Percentiles rank a stretch among this genome's conserved stretches.
These are phyloP conservation scores for Macquaria australasica DNA, from an alignment of 2,113 vertebrate species.

Conservation along the genomic window DNA sequence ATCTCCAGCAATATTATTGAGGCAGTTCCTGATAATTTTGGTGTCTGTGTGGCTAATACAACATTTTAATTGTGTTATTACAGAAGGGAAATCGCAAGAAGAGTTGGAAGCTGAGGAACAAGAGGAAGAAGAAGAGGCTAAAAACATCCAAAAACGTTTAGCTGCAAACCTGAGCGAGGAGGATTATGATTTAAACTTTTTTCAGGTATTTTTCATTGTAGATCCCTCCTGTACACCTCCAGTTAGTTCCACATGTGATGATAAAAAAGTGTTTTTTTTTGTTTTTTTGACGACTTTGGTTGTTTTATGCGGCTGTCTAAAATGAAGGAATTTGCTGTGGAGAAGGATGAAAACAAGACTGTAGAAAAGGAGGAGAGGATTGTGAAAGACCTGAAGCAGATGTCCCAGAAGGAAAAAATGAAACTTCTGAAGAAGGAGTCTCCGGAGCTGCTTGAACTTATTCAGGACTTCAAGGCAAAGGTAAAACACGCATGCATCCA, in stretches of 20 bases:
- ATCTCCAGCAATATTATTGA: neutral
- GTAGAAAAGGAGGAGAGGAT: conserved; percentile 86
- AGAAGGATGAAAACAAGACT: conserved; percentile 56
- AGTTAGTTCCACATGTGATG: neutral
- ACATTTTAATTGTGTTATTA: conserved; percentile 21
- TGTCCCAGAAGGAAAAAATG: conserved; percentile 93
- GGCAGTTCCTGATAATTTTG: neutral
- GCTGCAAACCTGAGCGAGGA: conserved; percentile 90
- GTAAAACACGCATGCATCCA: conserved; percentile 51
- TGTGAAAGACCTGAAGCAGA: conserved; percentile 89
- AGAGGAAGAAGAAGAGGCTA: conserved; percentile 96
- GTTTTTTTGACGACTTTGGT: neutral
- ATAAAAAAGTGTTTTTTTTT: neutral
- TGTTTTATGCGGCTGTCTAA: neutral
- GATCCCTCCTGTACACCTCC: neutral
- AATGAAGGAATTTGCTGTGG: conserved; percentile 81
- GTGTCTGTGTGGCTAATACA: neutral
- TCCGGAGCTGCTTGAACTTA: conserved; percentile 94
- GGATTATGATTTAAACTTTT: conserved; percentile 91
- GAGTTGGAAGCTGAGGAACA: conserved; percentile 90
- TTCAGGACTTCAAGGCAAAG: conserved; percentile 94
- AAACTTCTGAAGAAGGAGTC: conserved; percentile 95
- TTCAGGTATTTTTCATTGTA: conserved; percentile 81
- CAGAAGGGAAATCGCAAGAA: conserved; percentile 85
- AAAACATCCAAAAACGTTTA: conserved; percentile 91